These are phyloP conservation scores for Orius insidiosus DNA, from an alignment of 1,140 invertebrate species.

Conservation along the genomic window DNA sequence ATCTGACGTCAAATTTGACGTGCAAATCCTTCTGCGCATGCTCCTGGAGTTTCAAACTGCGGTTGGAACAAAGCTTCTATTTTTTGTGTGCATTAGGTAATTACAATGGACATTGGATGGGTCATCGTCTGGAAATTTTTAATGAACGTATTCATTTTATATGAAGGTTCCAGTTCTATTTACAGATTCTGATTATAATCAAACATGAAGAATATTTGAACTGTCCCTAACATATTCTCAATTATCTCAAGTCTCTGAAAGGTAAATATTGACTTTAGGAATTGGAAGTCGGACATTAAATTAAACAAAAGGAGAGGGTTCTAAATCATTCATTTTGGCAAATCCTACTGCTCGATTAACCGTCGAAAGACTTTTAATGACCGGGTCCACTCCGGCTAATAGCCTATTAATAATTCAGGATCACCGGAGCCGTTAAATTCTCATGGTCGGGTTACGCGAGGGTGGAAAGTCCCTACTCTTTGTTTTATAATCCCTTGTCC, in stretches of 20 bases:
- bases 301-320: neutral
- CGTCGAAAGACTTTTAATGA: slow-evolving; percentile 6
- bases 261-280: slow-evolving; percentile 2
- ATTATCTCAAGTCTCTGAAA: neutral
- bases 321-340: slow-evolving; percentile 1
- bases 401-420: slow-evolving; percentile 8
- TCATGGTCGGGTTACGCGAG: neutral
- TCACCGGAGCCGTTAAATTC: neutral
- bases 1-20: no score
- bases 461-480: neutral
- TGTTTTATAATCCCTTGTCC: slow-evolving; percentile 7
- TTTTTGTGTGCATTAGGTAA: no score
- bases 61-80: no score
- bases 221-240: neutral
- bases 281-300: slow-evolving; percentile 1
- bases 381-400: slow-evolving; percentile 6
- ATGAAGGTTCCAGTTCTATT: neutral
- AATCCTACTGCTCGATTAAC: slow-evolving; percentile 3
- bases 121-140: no score
- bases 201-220: neutral
- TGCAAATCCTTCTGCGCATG: no score
- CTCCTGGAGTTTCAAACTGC: no score
- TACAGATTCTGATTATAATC: neutral
- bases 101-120: no score
- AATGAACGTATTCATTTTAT: no score